A percentile compares a stretch with the other conserved stretches of the same genome.
phyloP scores from a whole-genome alignment of 2,888 invertebrate genomes.

The Eupithecia subumbrata region DNA sequence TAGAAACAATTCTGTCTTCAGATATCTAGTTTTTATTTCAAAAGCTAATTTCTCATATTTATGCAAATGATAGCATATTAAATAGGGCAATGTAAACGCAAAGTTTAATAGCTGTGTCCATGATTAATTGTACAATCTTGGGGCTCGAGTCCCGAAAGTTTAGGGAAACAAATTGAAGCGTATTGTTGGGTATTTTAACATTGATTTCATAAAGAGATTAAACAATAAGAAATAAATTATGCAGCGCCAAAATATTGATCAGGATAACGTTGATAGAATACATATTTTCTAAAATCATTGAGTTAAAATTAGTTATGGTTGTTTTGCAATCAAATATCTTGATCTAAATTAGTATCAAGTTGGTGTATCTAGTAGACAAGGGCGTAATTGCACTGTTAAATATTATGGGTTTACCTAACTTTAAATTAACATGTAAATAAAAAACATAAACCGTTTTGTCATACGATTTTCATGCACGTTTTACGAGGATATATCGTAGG shows the following conservation, averaged over 20 bases:
- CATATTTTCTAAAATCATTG: not conserved
- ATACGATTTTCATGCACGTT: not conserved
- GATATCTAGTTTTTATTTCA: constrained; percentile 14
- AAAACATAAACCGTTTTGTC: not conserved
- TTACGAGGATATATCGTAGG: not conserved
- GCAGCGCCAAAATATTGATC: not conserved
- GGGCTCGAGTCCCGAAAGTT: not conserved
- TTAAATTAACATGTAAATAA: constrained; percentile 4
- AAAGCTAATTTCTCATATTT: constrained; percentile 16
- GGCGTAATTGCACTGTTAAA: not conserved
- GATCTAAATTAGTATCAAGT: not conserved
- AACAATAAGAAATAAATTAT: not conserved
- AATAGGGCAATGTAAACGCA: not conserved
- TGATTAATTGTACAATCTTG: constrained; percentile 10
- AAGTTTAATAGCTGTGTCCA: not conserved
- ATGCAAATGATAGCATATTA: constrained; percentile 8
- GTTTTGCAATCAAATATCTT: not conserved
- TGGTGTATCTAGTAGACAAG: not conserved
- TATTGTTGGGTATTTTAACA: not conserved
- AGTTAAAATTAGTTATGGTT: not conserved
- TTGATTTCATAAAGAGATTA: not conserved
- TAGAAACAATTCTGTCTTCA: constrained; percentile 2
- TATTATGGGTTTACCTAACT: not conserved
- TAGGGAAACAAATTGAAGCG: not conserved
- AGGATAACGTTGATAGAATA: not conserved